Evolutionary conservation across 2,888 invertebrate species (phyloP).

Genomic region (Deilephila porcellus): DNA sequence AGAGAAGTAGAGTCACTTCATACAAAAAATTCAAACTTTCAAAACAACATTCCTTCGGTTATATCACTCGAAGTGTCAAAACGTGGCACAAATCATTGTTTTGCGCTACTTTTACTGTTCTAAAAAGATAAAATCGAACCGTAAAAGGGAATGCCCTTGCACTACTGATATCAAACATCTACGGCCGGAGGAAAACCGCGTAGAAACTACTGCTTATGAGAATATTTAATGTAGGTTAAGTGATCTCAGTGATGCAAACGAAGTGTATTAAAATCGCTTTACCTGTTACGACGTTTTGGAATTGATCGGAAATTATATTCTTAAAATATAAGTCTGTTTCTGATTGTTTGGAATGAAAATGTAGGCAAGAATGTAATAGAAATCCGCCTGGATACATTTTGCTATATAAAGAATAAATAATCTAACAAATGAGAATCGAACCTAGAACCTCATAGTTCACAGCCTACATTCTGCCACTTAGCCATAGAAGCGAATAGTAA

Average conservation of each 20-base stretch:
- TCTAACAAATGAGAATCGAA: no score
- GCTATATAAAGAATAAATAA: no score
- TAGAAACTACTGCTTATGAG: constrained; percentile 10
- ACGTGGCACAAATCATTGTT: constrained; percentile 1
- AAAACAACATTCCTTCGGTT: constrained; percentile 8
- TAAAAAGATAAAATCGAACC: constrained; percentile 12
- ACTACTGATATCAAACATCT: constrained; percentile 18
- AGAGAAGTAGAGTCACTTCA: background rate
- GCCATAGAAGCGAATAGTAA: no score
- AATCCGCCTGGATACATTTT: no score
- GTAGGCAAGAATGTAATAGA: background rate
- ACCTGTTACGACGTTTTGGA: background rate
- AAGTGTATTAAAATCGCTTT: background rate
- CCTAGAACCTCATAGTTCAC: no score
- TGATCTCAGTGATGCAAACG: constrained; percentile 2
- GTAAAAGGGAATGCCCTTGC: constrained; percentile 22
- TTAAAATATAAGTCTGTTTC: no score
- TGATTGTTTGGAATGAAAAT: background rate
- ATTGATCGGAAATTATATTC: background rate
- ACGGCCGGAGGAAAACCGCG: constrained; percentile 9
- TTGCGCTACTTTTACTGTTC: constrained; percentile 24
- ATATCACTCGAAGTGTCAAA: constrained; percentile 12
- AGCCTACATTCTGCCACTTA: background rate
- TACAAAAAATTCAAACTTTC: background rate
- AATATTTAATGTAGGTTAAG: constrained; percentile 22